Percentiles rank a stretch among this genome's conserved stretches.
phyloP scores from a whole-genome alignment of 2,888 invertebrate species.

The Tholera decimalis region DNA sequence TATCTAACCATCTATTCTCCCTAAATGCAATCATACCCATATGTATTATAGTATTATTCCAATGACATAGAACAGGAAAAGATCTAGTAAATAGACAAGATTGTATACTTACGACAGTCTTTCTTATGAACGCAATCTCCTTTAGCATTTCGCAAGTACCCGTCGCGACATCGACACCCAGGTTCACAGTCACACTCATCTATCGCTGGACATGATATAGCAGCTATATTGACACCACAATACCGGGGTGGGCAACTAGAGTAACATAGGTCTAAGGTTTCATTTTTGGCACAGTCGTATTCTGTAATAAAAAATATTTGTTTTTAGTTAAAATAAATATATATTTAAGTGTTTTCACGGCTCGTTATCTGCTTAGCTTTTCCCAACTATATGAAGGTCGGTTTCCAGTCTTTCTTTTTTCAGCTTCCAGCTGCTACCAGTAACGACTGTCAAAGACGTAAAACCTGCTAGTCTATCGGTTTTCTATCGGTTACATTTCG shows the following conservation, averaged over 20 bases:
- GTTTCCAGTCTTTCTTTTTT: too few relatives aligned
- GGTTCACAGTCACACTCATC: slow-evolving; percentile 14
- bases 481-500: too few relatives aligned
- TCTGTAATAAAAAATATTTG: too few relatives aligned
- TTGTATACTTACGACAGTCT: slow-evolving; percentile 45
- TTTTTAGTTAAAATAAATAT: too few relatives aligned
- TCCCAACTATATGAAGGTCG: too few relatives aligned
- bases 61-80: neutral
- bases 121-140: slow-evolving; percentile 24
- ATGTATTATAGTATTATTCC: too few relatives aligned
- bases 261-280: slow-evolving; percentile 41
- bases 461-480: too few relatives aligned
- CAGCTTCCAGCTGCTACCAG: too few relatives aligned
- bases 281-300: slow-evolving; percentile 42
- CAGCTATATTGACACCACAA: slow-evolving; percentile 50
- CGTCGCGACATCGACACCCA: slow-evolving; percentile 45
- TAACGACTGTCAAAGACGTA: too few relatives aligned
- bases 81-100: neutral
- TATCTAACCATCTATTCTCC: neutral
- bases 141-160: slow-evolving; percentile 24
- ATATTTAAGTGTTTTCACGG: too few relatives aligned
- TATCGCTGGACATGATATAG: slow-evolving; percentile 31
- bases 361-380: too few relatives aligned
- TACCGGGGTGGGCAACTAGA: slow-evolving; percentile 44
- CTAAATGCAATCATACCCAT: neutral